Evolutionary conservation across 2,113 vertebrate species (phyloP).

Genomic region (Raja brachyura): DNA sequence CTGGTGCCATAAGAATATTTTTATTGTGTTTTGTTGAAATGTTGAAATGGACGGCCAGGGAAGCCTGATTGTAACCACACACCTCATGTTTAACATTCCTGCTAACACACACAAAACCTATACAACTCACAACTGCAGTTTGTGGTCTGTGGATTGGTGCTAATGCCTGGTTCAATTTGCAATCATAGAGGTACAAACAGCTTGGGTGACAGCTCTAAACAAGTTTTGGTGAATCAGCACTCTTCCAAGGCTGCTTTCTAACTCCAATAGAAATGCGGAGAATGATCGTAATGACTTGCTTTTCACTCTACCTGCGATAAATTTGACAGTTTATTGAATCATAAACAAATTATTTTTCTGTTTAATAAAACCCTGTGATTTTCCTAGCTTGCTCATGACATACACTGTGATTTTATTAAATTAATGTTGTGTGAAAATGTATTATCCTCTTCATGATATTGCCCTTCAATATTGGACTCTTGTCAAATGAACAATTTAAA

Average conservation of each 20-base stretch:
- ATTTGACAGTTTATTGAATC: neutral
- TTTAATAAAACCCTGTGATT: neutral
- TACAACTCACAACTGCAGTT: neutral
- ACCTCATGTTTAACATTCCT: neutral
- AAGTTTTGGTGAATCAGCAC: neutral
- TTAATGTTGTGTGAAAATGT: neutral
- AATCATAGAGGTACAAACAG: neutral
- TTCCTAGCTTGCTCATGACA: neutral
- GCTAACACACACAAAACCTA: neutral
- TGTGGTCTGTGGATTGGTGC: neutral
- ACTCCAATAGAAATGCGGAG: too few relatives aligned
- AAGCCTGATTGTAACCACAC: neutral
- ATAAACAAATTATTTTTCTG: neutral
- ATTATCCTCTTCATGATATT: neutral
- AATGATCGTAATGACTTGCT: neutral
- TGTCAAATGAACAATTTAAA: neutral
- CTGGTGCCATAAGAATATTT: neutral
- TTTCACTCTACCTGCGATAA: neutral
- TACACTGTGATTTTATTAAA: neutral
- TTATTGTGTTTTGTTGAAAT: neutral
- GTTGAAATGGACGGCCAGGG: neutral
- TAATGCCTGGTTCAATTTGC: neutral
- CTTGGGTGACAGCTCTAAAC: neutral
- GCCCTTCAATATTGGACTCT: neutral
- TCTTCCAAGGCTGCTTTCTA: too few relatives aligned